A percentile compares a stretch with the other conserved stretches of the same genome.
These are phyloP conservation scores for Leptinotarsa texana DNA, from an alignment of 1,140 invertebrate genomes.

Conservation along the genomic window DNA sequence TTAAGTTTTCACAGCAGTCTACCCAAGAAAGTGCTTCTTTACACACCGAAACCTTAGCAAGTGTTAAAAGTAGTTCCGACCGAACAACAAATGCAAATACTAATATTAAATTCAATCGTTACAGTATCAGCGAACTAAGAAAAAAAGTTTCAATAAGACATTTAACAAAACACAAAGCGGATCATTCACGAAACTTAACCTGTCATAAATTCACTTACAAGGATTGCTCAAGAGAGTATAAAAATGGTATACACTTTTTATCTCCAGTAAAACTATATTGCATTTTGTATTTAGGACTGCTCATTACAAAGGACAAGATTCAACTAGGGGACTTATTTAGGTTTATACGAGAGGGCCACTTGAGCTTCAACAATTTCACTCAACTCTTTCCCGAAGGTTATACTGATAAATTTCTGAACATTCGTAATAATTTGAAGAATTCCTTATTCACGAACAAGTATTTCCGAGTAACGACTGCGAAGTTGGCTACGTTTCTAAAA, in stretches of 20 bases:
- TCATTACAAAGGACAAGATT: conserved; percentile 61
- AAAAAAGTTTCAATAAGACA: conserved; percentile 47
- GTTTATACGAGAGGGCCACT: conserved; percentile 63
- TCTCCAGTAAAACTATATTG: conserved; percentile 57
- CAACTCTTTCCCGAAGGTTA: conserved; percentile 61
- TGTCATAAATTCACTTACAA: conserved; percentile 50
- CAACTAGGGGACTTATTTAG: conserved; percentile 65
- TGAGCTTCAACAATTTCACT: conserved; percentile 60
- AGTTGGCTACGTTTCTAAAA: conserved; percentile 56
- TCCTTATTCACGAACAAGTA: conserved; percentile 52
- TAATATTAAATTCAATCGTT: conserved; percentile 53
- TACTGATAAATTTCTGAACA: conserved; percentile 40
- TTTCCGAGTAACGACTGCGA: conserved; percentile 48
- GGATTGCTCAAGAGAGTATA: conserved; percentile 51
- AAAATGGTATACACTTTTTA: conserved; percentile 53
- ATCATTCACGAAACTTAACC: conserved; percentile 40
- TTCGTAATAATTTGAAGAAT: conserved; percentile 49
- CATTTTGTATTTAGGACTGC: conserved; percentile 61
- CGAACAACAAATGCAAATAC: conserved; percentile 30
- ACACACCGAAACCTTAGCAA: conserved; percentile 53
- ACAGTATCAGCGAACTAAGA: conserved; percentile 50
- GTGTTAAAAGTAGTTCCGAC: conserved; percentile 47
- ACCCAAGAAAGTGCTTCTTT: conserved; percentile 48
- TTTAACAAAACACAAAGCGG: conserved; percentile 47
- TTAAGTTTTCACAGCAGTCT: conserved; percentile 51